Conservation (phyloP, 2,113 vertebrate species). For the Natator depressus region DNA sequence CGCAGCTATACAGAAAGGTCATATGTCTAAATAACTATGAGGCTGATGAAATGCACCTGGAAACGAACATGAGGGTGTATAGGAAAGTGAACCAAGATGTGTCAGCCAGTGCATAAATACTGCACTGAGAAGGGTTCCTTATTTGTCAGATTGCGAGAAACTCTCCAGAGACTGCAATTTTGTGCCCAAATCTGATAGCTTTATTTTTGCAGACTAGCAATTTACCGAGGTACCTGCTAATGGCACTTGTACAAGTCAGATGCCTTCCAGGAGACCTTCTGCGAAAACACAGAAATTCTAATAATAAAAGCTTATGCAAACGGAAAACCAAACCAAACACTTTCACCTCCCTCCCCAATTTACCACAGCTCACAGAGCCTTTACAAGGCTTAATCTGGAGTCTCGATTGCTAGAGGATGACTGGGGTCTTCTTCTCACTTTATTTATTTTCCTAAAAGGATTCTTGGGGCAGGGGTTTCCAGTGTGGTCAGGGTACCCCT, state of each 20-base stretch:
- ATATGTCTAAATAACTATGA: background rate
- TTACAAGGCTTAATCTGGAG: background rate
- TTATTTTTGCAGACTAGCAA: background rate
- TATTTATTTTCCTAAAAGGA: background rate
- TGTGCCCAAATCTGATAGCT: background rate
- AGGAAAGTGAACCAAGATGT: background rate
- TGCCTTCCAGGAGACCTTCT: background rate
- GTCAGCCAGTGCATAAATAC: background rate
- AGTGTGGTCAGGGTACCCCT: background rate
- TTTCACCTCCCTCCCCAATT: background rate
- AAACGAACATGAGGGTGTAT: rapidly evolving
- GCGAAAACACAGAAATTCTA: background rate
- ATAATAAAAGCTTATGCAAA: background rate
- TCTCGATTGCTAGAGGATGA: rapidly evolving
- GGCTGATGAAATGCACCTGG: background rate
- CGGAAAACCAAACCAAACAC: background rate
- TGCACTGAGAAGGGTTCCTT: background rate
- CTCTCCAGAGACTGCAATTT: background rate
- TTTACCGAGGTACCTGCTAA: background rate
- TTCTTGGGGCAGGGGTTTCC: background rate
- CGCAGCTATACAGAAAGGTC: background rate
- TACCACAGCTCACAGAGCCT: background rate
- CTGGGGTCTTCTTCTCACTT: rapidly evolving
- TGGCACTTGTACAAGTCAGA: background rate
- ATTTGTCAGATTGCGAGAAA: background rate